phyloP scores from a whole-genome alignment of 2,797 vertebrate genomes.

The Euthynnus affinis region DNA sequence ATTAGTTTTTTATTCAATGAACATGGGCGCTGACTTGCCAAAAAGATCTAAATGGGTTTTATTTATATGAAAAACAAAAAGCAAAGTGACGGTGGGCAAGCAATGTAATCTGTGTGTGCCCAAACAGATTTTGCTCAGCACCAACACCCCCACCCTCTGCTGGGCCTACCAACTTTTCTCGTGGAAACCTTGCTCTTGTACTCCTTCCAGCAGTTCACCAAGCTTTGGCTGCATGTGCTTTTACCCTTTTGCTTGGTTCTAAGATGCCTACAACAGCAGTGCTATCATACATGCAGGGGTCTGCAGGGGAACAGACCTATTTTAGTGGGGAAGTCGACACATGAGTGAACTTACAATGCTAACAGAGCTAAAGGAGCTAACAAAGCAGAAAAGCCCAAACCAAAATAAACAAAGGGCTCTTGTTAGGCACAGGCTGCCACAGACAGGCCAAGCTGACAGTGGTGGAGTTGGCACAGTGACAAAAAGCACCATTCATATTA shows the following conservation, averaged over 20 bases:
- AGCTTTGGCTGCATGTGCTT: slow-evolving; percentile 21
- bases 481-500: slow-evolving; percentile 43
- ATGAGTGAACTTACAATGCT: slow-evolving; percentile 56
- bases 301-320: slow-evolving; percentile 50
- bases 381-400: slow-evolving; percentile 66
- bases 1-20: no score
- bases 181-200: slow-evolving; percentile 1
- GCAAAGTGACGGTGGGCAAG: no score
- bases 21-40: no score
- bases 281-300: slow-evolving; percentile 31
- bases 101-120: no score
- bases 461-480: slow-evolving; percentile 43
- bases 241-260: slow-evolving; percentile 14
- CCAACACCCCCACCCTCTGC: no score
- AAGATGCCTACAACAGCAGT: slow-evolving; percentile 30
- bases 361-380: slow-evolving; percentile 70
- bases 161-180: no score
- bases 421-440: slow-evolving; percentile 54
- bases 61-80: no score
- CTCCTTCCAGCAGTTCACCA: slow-evolving; percentile 28
- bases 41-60: no score
- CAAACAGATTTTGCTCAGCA: no score
- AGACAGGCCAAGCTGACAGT: slow-evolving; percentile 37
- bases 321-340: slow-evolving; percentile 56
- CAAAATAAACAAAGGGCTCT: slow-evolving; percentile 66